Conservation (phyloP, 2,888 invertebrate species). For the Tetranychus piercei region DNA sequence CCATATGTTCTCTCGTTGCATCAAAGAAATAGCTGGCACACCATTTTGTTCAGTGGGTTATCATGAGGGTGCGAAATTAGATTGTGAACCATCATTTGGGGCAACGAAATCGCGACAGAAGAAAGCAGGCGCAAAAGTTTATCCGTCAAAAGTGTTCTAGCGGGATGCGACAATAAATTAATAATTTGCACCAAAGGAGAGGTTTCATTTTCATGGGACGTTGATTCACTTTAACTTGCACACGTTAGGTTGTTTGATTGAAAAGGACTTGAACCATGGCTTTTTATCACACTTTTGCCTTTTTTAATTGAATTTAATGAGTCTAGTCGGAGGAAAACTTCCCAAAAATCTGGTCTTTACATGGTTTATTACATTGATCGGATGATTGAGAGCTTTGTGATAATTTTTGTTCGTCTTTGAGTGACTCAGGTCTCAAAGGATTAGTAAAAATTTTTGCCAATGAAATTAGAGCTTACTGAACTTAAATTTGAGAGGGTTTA, state of each 20-base stretch:
- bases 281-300: slow-evolving; percentile 38
- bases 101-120: slow-evolving; percentile 52
- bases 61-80: background rate
- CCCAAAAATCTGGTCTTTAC: slow-evolving; percentile 47
- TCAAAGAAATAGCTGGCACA: too few relatives aligned
- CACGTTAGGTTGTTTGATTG: slow-evolving; percentile 13
- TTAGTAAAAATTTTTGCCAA: slow-evolving; percentile 60
- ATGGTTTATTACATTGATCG: slow-evolving; percentile 8
- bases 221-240: slow-evolving; percentile 27
- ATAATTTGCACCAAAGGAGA: slow-evolving; percentile 57
- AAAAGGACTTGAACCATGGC: slow-evolving; percentile 23
- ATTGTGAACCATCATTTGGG: slow-evolving; percentile 7
- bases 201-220: slow-evolving; percentile 40
- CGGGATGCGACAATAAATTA: slow-evolving; percentile 53
- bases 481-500: too few relatives aligned
- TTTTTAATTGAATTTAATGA: slow-evolving; percentile 41
- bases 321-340: slow-evolving; percentile 53
- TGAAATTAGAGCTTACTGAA: slow-evolving; percentile 57
- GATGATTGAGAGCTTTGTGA: slow-evolving; percentile 11
- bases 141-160: slow-evolving; percentile 55
- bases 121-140: slow-evolving; percentile 52
- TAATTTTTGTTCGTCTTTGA: slow-evolving; percentile 7
- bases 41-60: background rate
- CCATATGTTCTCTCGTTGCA: too few relatives aligned
- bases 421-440: slow-evolving; percentile 49